Base-by-base conservation (phyloP, 1,140 invertebrate species). In the Aphaenogaster floridana region DNA sequence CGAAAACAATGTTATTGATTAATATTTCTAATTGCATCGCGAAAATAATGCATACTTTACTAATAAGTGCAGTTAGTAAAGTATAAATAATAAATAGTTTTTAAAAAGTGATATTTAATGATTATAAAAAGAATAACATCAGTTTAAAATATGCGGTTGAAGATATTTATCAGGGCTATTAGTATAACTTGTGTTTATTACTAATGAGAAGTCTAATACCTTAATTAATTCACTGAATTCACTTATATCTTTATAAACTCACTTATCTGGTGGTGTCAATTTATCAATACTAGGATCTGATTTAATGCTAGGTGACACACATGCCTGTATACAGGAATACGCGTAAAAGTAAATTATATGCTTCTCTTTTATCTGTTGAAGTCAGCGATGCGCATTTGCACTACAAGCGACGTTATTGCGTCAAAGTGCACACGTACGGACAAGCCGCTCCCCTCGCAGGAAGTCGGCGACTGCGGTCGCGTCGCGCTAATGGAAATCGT, bases 401-500 rank as follows among this genome's bases (percentile, higher is more conserved):
- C 42, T 61, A 63, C 68, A 68, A 39, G 52, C 66, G 21, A 74
- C 86, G 59, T 83, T 63, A 52, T 54, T 61, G 45, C 77, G 57
- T 69, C 57, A 83, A 61, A 83, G 71, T 63, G 61, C 48, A 50
- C 54, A 83, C 86, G 88, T 54, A 63, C 15, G 13, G 68, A 77
- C 54, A 28, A 28, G 54, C 83, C 50, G 78, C 69, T 83, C 74
- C 91, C 87, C 78, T 88, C 86, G 88, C 91, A 90, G 92, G 90
- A 93, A 92, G 92, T 93, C 90, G 77, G 74, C 88, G 68, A 86
- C 90, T 92, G 90, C 81, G 92, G 93, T 92, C 87, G 88, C 92
- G 90, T 91, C 87, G 90, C 79, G 90, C 91, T 94, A 93, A 94
- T 94, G 93, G 93, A 94, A 93, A 94, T 93, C 92, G 92, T 93